Conservation (phyloP, 1,140 invertebrate genomes). For the Cotesia glomerata region DNA sequence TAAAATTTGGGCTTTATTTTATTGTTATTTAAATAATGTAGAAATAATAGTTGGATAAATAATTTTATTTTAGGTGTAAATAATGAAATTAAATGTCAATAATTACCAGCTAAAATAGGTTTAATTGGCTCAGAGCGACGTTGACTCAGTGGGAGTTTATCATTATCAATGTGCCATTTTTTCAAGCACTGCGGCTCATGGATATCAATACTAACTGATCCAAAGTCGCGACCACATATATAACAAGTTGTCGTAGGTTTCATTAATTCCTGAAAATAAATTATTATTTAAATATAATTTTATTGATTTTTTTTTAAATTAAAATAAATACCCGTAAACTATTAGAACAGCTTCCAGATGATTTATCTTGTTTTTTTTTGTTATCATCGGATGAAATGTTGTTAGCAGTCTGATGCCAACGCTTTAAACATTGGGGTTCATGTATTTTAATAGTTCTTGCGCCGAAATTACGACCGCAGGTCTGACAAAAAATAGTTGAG, state of each 20-base stretch:
- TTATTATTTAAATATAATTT: neutral
- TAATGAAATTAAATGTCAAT: neutral
- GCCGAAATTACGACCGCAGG: slow-evolving; percentile 77
- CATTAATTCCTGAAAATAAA: slow-evolving; percentile 31
- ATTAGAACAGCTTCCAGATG: no score
- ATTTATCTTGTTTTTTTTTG: no score
- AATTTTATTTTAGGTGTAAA: neutral
- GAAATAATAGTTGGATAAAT: no score
- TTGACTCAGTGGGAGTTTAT: slow-evolving; percentile 67
- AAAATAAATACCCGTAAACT: no score
- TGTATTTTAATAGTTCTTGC: slow-evolving; percentile 76
- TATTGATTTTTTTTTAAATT: neutral
- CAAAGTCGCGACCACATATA: slow-evolving; percentile 78
- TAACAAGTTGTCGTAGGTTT: slow-evolving; percentile 68
- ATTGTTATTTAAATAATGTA: no score
- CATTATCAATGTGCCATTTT: slow-evolving; percentile 76
- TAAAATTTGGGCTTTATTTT: no score
- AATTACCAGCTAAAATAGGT: slow-evolving; percentile 66
- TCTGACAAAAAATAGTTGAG: slow-evolving; percentile 68
- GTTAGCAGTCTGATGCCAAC: slow-evolving; percentile 74
- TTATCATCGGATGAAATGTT: slow-evolving; percentile 61
- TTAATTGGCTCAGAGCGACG: slow-evolving; percentile 69
- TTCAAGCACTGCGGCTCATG: slow-evolving; percentile 81
- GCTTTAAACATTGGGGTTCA: slow-evolving; percentile 79
- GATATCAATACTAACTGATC: slow-evolving; percentile 73